Percentiles rank a stretch among this genome's conserved stretches.
phyloP scores from a whole-genome alignment of 2,888 invertebrate species.

The Ceraclea dissimilis region DNA sequence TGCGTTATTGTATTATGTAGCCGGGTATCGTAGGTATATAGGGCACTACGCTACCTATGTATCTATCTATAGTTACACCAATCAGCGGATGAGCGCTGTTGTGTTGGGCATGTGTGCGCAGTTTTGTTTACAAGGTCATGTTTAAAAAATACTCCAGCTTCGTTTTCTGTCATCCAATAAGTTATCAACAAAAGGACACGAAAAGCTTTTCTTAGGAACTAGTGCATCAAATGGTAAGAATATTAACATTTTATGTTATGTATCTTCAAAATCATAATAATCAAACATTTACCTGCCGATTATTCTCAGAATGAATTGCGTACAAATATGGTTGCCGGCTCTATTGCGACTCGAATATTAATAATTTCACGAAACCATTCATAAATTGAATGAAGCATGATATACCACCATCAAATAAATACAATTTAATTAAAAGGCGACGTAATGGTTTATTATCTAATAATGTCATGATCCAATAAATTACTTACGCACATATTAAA shows the following conservation, averaged over 20 bases:
- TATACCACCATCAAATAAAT: background rate
- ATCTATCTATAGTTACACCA: background rate
- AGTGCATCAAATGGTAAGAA: slow-evolving; percentile 16
- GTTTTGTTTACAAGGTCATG: slow-evolving; percentile 27
- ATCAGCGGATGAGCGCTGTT: slow-evolving; percentile 5
- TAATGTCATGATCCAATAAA: background rate
- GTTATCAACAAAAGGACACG: slow-evolving; percentile 22
- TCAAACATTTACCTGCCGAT: slow-evolving; percentile 7
- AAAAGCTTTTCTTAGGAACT: slow-evolving; percentile 8
- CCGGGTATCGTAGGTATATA: too few relatives aligned
- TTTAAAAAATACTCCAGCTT: slow-evolving; percentile 23
- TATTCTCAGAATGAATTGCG: background rate
- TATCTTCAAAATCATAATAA: background rate
- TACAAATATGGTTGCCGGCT: slow-evolving; percentile 15
- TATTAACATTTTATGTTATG: slow-evolving; percentile 1
- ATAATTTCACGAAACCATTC: background rate
- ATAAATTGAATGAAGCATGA: background rate
- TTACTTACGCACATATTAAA: background rate
- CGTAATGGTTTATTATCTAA: background rate
- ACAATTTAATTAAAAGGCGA: too few relatives aligned
- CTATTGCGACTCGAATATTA: background rate
- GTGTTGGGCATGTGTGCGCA: slow-evolving; percentile 19
- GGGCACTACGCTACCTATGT: too few relatives aligned
- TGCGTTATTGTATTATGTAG: too few relatives aligned
- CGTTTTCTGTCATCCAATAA: slow-evolving; percentile 20